phyloP scores from a whole-genome alignment of 2,797 vertebrate genomes.

The Limnodromus scolopaceus region DNA sequence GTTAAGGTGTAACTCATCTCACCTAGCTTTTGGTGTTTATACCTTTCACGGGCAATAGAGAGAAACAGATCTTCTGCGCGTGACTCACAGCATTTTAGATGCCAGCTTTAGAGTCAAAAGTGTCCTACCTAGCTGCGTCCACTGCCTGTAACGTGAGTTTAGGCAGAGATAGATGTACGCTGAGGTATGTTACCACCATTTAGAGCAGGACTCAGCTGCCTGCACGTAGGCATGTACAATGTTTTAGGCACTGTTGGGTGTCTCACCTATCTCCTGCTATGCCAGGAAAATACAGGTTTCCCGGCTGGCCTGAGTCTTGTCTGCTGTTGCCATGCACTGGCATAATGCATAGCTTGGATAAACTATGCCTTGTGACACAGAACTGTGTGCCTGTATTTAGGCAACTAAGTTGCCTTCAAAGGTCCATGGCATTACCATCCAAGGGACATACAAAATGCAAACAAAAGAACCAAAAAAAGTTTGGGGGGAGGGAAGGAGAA shows the following conservation, averaged over 20 bases:
- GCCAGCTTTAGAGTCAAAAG: neutral
- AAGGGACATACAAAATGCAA: slow-evolving; percentile 34
- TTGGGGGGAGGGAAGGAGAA: neutral
- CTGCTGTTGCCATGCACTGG: neutral
- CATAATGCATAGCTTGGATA: neutral
- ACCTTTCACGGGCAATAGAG: neutral
- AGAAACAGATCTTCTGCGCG: neutral
- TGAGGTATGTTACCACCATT: neutral
- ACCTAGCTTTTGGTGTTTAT: neutral
- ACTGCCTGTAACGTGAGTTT: rapidly evolving
- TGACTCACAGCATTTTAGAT: neutral
- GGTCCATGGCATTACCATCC: neutral
- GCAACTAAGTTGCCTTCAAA: neutral
- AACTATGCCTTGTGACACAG: neutral
- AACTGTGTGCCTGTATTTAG: neutral
- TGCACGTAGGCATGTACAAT: neutral
- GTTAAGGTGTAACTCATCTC: neutral
- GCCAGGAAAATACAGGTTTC: neutral
- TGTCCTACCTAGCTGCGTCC: neutral
- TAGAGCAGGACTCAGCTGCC: neutral
- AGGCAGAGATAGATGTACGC: rapidly evolving
- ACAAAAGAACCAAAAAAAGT: slow-evolving; percentile 6
- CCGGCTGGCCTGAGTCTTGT: rapidly evolving
- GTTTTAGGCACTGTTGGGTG: neutral
- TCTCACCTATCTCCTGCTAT: neutral